These are phyloP conservation scores for Marcusenius ussheri DNA, from an alignment of 2,113 vertebrate species.

Conservation along the genomic window DNA sequence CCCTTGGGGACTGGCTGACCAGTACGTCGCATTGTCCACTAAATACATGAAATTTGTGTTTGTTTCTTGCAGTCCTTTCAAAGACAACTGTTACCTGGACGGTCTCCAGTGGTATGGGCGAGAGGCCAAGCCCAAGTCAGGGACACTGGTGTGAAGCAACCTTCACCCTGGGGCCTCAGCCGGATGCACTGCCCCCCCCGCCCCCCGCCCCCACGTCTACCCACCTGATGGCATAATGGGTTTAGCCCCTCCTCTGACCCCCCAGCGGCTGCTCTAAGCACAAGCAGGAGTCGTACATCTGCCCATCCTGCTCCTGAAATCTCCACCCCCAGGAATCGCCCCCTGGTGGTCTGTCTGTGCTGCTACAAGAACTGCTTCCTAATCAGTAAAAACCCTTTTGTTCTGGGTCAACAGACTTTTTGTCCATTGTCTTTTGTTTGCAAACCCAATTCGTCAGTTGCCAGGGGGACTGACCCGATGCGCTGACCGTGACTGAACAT, in stretches of 20 bases:
- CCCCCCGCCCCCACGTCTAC: background rate
- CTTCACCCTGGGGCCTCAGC: constrained; percentile 53
- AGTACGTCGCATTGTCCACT: background rate
- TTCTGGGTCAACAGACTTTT: background rate
- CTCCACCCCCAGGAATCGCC: background rate
- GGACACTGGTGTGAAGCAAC: constrained; percentile 93
- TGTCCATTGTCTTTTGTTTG: background rate
- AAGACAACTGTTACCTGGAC: constrained; percentile 87
- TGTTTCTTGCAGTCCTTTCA: constrained; percentile 70
- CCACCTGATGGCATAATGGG: background rate
- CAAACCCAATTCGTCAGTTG: background rate
- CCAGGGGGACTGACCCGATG: background rate
- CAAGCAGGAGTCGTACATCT: background rate
- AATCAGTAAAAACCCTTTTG: background rate
- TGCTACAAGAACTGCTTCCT: background rate
- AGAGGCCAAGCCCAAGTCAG: constrained; percentile 90
- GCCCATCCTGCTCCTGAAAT: background rate
- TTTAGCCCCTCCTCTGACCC: background rate
- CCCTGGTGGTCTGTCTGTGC: background rate
- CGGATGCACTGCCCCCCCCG: background rate
- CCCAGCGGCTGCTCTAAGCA: constrained; percentile 4
- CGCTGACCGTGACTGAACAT: background rate
- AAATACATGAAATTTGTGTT: background rate
- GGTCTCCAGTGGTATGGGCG: constrained; percentile 93
- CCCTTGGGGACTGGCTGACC: background rate